Base-by-base conservation (phyloP, 2,888 invertebrate species). In the Salticus scenicus region DNA sequence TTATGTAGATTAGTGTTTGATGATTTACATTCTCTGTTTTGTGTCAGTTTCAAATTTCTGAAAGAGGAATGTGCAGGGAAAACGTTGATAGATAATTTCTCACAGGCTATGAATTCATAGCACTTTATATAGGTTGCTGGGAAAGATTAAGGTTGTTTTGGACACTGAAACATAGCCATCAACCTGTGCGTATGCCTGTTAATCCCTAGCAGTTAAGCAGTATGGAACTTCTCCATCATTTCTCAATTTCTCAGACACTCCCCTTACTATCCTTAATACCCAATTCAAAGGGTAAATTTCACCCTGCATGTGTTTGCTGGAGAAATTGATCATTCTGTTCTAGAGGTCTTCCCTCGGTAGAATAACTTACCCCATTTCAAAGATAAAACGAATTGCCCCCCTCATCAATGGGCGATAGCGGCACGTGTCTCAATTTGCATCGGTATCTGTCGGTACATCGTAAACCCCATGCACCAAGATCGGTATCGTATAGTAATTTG, bases 371-470 rank as follows among this genome's bases (percentile, higher is more conserved):
- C 47, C 47, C 20, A 28, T 31, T 47, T 41, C 31, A 27, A n/a
- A 64, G 74, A 74, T 74, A 74, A 64, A 14, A 63, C 27, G 28
- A 63, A 24, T 12, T 12, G 12, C 30, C 67, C 47, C 8, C 24
- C 7, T 27, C 67, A 27, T n/a, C 24, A 69, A 75, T 30, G 31
- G 75, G 69, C 10, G 27, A 37, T n/a, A 14, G 12, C 71, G 27
- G 20, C 78, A 78, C 82, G 82, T 82, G 82, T 42, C 75, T 24
- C 42, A 76, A 82, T 82, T 82, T 82, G 82, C 82, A 82, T 82
- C 82, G 75, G 82, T 82, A 82, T 82, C 82, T 82, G 82, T 66
- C 8, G 66, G 66, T 66, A 66, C 30, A 24, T 24, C 33, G 1
- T 28, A 0, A 4, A 17, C 41, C 30, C 20, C 30, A 41, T 37